These are phyloP conservation scores for Recurvirostra avosetta DNA, from an alignment of 2,113 vertebrate genomes.

Conservation along the genomic window DNA sequence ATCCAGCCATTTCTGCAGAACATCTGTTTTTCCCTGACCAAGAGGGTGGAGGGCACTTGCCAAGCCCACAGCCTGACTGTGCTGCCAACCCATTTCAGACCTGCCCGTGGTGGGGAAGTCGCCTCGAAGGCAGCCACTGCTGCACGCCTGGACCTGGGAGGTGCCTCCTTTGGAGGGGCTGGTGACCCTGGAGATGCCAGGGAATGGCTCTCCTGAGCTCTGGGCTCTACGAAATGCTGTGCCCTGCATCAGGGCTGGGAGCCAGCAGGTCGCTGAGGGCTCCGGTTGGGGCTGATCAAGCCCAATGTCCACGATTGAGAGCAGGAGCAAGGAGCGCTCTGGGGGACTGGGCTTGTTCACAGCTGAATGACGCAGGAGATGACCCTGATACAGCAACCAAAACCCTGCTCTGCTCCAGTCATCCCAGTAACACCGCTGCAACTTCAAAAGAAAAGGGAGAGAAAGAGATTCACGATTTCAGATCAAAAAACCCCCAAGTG, in stretches of 20 bases:
- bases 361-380: background rate
- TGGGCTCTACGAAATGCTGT: accelerated
- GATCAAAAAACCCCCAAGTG: background rate
- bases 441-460: background rate
- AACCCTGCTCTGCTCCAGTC: background rate
- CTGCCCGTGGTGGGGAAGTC: background rate
- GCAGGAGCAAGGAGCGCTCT: accelerated
- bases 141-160: background rate
- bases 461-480: background rate
- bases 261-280: background rate
- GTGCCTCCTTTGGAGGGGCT: background rate
- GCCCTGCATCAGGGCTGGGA: background rate
- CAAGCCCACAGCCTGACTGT: background rate
- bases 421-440: accelerated
- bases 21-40: accelerated
- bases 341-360: background rate
- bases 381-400: accelerated
- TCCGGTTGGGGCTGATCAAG: background rate
- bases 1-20: background rate
- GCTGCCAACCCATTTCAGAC: background rate
- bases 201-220: background rate
- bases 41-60: background rate
- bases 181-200: accelerated
- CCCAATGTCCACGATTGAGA: accelerated
- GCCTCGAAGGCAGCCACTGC: background rate